Evolutionary conservation across 1,140 invertebrate genomes (phyloP), one percentile per base, ranked within the genome.

Genomic region (Diachasma alloeum): DNA sequence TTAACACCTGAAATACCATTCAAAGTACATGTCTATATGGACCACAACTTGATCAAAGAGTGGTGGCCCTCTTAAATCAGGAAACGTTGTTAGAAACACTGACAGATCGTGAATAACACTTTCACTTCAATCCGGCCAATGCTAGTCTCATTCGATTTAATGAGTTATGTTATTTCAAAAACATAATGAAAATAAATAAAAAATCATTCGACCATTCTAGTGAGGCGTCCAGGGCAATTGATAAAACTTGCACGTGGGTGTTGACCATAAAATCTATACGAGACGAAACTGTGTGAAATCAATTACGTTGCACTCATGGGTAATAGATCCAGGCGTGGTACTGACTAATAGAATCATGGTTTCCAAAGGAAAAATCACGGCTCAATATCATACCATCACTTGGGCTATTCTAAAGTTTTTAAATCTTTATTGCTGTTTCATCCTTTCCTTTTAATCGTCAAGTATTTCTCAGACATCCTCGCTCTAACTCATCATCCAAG

Each of bases 21-120:
- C 17, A 36, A 67, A 67, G 53, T 84, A 81, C 83, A 73, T 84
- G 80, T 79, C 83, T 83, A 83, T 83, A 80, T 80, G 10, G 36
- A 63, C 36, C 39, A 63, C 39, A 59, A 39, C 36, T 11, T 59
- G 72, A 56, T 26, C 26, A 39, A 53, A 17, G 11, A 39, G 39
- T 63, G 53, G 17, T 59, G 53, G 11, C 10, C 22, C 53, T 67
- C 36, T 67, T 63, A 4, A 67, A 74, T 59, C 73, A 74, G 73
- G 73, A 74, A 74, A 74, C 59, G 39, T 68, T 37, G n/a, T 74
- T 59, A 74, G 53, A 19, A 59, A 59, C 31, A 63, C 36, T 39
- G 22, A 31, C 73, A 74, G 11, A 74, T 48, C 39, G 31, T 74
- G n/a, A 74, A 39, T 24, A 22, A 74, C 19, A 68, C 73, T 74